A percentile compares a stretch with the other conserved stretches of the same genome.
These are phyloP conservation scores for Phymanthus crucifer DNA, from an alignment of 92 coral and sea anemone genomes.

Conservation along the genomic window DNA sequence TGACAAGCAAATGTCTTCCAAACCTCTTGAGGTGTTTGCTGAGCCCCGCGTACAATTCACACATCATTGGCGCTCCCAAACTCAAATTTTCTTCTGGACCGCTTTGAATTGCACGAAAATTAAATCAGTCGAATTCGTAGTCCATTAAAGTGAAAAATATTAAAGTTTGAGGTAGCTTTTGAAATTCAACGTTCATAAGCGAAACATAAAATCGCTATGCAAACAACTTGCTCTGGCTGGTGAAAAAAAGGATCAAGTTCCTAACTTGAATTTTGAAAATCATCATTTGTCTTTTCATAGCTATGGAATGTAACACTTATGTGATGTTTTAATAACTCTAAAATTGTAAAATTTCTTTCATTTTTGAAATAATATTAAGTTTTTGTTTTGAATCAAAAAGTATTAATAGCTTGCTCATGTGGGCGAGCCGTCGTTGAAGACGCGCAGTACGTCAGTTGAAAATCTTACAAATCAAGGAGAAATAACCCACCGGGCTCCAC, in stretches of 20 bases:
- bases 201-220: background rate
- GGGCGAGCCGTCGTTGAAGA: conserved; percentile 1
- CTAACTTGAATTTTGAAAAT: background rate
- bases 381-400: too few species aligned
- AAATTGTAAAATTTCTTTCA: too few species aligned
- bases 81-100: conserved; percentile 1
- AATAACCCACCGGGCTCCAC: conserved; percentile 21
- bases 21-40: conserved; percentile 24
- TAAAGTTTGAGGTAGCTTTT: conserved; percentile 3
- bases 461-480: background rate
- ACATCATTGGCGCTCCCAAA: conserved; percentile 11
- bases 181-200: background rate
- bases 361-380: too few species aligned
- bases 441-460: conserved; percentile 2
- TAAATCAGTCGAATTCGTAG: background rate
- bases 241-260: background rate
- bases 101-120: background rate
- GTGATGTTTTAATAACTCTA: too few species aligned
- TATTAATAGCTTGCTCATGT: too few species aligned
- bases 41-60: conserved; percentile 16
- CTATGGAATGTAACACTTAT: too few species aligned
- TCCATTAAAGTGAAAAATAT: background rate
- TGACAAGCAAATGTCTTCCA: conserved; percentile 15
- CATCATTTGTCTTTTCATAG: too few species aligned
- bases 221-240: background rate